phyloP scores from a whole-genome alignment of 2,888 invertebrate genomes.

The Harpagoxenus sublaevis region DNA sequence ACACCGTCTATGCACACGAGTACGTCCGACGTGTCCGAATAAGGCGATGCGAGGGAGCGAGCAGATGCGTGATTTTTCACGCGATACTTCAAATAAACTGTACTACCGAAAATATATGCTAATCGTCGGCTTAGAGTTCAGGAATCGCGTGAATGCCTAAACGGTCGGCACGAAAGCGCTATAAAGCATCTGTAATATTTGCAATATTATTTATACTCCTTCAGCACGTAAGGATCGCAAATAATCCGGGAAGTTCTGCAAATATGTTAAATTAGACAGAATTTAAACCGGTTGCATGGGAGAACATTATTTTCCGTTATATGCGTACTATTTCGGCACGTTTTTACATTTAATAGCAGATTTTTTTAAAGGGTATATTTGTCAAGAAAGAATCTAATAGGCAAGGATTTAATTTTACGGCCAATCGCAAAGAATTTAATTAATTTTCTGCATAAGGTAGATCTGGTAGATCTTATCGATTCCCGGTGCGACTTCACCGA shows the following conservation, averaged over 20 bases:
- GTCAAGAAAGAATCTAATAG: neutral
- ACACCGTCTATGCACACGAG: slow-evolving; percentile 56
- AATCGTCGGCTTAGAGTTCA: neutral
- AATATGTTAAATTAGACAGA: slow-evolving; percentile 6
- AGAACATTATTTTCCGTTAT: neutral
- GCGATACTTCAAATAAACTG: slow-evolving; percentile 5
- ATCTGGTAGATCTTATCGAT: slow-evolving; percentile 33
- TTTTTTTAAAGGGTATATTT: neutral
- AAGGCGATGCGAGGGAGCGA: slow-evolving; percentile 65
- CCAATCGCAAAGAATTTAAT: neutral
- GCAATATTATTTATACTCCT: neutral
- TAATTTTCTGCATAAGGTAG: neutral
- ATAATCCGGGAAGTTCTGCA: neutral
- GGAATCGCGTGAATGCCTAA: neutral
- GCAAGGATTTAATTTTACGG: neutral
- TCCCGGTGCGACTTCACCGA: neutral
- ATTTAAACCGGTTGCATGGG: neutral
- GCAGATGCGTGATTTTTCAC: slow-evolving; percentile 39
- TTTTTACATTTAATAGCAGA: neutral
- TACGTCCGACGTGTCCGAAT: slow-evolving; percentile 70
- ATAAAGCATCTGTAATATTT: neutral
- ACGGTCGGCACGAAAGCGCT: neutral
- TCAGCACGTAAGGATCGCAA: neutral
- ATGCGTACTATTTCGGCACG: neutral
- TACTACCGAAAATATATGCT: slow-evolving; percentile 22